Evolutionary conservation across 2,113 vertebrate genomes (phyloP).

Genomic region (Carlito syrichta): DNA sequence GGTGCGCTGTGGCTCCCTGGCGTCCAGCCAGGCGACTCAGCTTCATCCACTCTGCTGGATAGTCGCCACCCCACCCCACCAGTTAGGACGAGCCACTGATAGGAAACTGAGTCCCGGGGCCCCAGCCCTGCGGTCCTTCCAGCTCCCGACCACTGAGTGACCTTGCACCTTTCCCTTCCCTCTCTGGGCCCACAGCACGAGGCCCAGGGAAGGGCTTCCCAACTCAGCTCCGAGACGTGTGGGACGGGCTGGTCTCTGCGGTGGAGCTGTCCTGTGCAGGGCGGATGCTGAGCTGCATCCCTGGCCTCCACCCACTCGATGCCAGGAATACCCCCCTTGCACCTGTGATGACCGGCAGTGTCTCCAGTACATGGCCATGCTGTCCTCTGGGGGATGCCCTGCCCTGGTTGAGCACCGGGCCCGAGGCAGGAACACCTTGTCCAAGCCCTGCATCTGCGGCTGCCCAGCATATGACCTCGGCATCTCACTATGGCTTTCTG

Average conservation of each 20-base stretch:
- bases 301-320: no score
- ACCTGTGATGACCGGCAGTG: background rate
- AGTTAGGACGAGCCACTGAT: background rate
- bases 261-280: accelerated
- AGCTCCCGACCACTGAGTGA: no score
- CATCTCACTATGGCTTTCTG: no score
- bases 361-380: background rate
- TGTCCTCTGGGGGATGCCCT: background rate
- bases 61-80: accelerated
- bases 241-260: background rate
- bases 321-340: background rate
- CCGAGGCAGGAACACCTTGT: background rate
- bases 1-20: background rate
- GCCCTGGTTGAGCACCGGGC: background rate
- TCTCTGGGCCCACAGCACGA: accelerated
- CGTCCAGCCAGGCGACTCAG: background rate
- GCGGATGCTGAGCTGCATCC: background rate
- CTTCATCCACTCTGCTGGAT: background rate
- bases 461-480: background rate
- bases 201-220: background rate
- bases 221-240: no score
- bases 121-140: accelerated
- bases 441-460: background rate
- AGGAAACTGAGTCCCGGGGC: background rate
- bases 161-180: background rate